Evolutionary conservation across 2,797 vertebrate genomes (phyloP).

Genomic region (Fringilla coelebs): DNA sequence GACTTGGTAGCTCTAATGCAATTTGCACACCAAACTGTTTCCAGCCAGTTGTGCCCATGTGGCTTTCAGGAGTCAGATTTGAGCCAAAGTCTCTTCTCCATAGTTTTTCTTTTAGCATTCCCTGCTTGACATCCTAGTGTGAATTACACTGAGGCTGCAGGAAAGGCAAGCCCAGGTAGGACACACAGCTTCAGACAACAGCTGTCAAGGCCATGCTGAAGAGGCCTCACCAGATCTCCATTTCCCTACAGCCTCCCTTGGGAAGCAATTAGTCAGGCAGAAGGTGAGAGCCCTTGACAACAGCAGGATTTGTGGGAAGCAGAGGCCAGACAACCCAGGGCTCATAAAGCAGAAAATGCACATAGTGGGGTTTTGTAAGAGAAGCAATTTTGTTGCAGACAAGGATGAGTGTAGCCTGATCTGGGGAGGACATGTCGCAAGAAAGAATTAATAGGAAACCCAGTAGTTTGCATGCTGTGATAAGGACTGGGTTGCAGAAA

Average conservation of each 20-base stretch:
- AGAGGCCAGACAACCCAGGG: not conserved
- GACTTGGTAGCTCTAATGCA: not conserved
- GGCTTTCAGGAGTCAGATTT: not conserved
- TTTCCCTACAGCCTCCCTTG: not conserved
- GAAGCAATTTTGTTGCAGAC: not conserved
- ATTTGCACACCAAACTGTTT: not conserved
- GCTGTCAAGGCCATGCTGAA: not conserved
- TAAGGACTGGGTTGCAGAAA: not conserved
- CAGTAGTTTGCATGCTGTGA: not conserved
- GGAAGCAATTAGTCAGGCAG: slow-evolving; percentile 21
- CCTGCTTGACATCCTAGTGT: not conserved
- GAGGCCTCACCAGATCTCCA: not conserved
- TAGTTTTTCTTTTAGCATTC: not conserved
- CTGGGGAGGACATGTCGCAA: not conserved
- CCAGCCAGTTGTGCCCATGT: not conserved
- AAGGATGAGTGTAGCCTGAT: not conserved
- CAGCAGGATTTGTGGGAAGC: not conserved
- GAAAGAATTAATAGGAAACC: not conserved
- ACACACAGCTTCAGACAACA: not conserved
- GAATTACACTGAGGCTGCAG: not conserved
- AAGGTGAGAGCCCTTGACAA: not conserved
- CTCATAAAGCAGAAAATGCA: not conserved
- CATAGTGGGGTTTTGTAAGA: not conserved
- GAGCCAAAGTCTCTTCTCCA: not conserved
- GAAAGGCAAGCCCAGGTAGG: not conserved